Evolutionary conservation across 2,113 vertebrate genomes (phyloP), one percentile per base, ranked within the genome.

Genomic region (Tetrao urogallus): DNA sequence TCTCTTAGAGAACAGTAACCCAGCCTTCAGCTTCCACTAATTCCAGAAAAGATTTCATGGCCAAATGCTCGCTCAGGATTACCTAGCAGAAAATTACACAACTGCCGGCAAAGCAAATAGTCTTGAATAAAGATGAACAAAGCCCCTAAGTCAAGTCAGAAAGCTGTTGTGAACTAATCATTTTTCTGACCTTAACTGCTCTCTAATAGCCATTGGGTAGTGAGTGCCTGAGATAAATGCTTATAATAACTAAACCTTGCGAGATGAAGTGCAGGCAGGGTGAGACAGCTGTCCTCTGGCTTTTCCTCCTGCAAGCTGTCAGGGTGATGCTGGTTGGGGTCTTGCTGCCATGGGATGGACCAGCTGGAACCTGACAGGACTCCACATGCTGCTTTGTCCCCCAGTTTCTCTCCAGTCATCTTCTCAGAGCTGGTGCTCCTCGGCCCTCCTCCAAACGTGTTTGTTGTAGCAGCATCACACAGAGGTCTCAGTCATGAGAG

Each of bases 111-210:
- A 76, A 73, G 30, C 16, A 40, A 79, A 75, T 27, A 1, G 1
- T 48, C 91, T 82, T 61, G 43, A 88, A 61, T 69, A 56, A 50
- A 69, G 74, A 82, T 47, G 48, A 82, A 27, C 27, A 43, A 73
- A 36, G 20, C 63, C 79, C 1, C 2, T 36, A 87, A 79, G n/a
- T 54, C 7, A 3, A 94, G 67, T 73, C 36, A 47, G 63, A 92
- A 82, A 82, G 61, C 64, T 64, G 27, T 71, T 61, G 78, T 91
- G 86, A 93, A 78, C 63, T 91, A 76, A 89, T 87, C 61, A n/a
- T 34, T 94, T 69, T n/a, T 73, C 70, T 94, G 87, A 94, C 67
- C 84, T 79, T 85, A 82, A 58, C 43, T 82, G 78, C 63, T 84
- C 36, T n/a, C 82, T 76, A 87, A 79, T 91, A 72, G 58, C 42